Percentiles rank a stretch among this genome's conserved stretches.
These are phyloP conservation scores for Mirounga angustirostris DNA, from an alignment of 2,113 vertebrate species.

Conservation along the genomic window DNA sequence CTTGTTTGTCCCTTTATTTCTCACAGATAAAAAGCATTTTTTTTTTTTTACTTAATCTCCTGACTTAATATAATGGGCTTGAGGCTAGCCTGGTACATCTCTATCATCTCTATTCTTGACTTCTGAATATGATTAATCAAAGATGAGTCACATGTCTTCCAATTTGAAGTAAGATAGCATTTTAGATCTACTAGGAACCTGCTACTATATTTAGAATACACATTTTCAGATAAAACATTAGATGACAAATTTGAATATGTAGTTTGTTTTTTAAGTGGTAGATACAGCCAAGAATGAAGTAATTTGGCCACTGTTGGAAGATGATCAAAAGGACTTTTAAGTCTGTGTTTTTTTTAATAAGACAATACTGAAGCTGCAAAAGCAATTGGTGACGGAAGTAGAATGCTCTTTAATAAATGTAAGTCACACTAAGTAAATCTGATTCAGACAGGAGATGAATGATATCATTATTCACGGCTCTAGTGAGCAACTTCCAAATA, in stretches of 20 bases:
- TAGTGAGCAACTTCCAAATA: conserved; percentile 10
- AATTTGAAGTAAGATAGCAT: background rate
- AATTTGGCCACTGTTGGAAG: background rate
- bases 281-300: background rate
- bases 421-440: conserved; percentile 37
- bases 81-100: background rate
- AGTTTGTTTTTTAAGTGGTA: background rate
- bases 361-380: background rate
- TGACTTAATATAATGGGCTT: background rate
- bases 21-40: background rate
- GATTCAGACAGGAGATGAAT: conserved; percentile 45
- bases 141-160: background rate
- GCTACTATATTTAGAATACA: background rate
- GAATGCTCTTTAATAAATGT: conserved; percentile 19
- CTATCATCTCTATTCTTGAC: conserved; percentile 1
- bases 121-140: conserved; percentile 12
- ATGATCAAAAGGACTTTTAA: conserved; percentile 6
- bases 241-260: background rate
- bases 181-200: background rate
- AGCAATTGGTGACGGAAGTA: background rate
- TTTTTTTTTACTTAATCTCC: background rate
- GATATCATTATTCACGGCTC: background rate
- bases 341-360: background rate
- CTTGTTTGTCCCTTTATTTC: background rate
- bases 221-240: conserved; percentile 18